Evolutionary conservation across 2,797 vertebrate genomes (phyloP).

Genomic region (Megaceryle alcyon): DNA sequence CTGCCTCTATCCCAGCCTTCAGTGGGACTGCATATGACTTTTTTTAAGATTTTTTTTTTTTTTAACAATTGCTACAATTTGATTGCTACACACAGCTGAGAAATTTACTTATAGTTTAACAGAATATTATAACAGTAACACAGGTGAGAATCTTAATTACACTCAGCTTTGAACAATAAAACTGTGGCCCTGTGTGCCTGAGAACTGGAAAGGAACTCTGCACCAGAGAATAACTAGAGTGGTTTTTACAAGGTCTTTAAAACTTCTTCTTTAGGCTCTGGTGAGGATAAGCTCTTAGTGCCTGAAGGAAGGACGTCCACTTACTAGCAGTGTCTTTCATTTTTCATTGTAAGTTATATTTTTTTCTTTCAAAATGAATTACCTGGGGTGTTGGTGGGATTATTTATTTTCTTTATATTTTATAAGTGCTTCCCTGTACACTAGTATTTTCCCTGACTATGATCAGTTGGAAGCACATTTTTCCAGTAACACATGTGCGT

Average conservation of each 20-base stretch:
- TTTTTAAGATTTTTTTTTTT: background rate
- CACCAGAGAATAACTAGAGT: background rate
- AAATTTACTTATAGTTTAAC: background rate
- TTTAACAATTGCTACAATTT: background rate
- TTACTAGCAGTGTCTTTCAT: background rate
- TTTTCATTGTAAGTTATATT: background rate
- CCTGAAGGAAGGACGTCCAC: background rate
- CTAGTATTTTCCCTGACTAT: background rate
- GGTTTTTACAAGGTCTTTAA: background rate
- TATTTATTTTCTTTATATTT: background rate
- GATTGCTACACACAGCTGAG: background rate
- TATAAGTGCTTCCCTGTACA: background rate
- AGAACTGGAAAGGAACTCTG: background rate
- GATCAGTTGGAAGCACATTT: background rate
- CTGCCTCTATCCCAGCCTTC: background rate
- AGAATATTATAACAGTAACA: background rate
- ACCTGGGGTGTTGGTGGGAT: background rate
- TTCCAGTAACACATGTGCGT: background rate
- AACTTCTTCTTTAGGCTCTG: background rate
- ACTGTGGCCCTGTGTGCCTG: background rate
- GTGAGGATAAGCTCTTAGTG: background rate
- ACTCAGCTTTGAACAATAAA: background rate
- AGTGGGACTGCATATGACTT: background rate
- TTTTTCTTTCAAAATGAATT: background rate
- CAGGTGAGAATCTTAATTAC: background rate